Base-by-base conservation (phyloP, 2,888 invertebrate species). In the Lapara coniferarum region DNA sequence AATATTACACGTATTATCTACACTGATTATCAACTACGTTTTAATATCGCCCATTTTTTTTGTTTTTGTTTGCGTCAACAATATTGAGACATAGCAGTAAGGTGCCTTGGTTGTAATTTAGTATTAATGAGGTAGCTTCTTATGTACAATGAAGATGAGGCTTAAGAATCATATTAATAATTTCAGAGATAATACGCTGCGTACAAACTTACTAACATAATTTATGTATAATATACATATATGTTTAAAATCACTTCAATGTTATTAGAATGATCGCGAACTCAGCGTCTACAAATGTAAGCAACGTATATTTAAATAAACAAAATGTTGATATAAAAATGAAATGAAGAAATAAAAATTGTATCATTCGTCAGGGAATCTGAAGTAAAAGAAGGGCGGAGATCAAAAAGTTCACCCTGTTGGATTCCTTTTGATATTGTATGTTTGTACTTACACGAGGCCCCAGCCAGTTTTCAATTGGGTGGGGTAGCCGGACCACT, bases 371-470 rank as follows among this genome's bases (percentile, higher is more conserved):
- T 66, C 46, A 55, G 58, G 71, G 71, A 66, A 68, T 69, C 69
- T 71, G 68, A 69, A 49, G 70, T 53, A 74, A 69, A 76, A 75
- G 74, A 70, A 55, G 67, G 30, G 59, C 19, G 55, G 57, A 73
- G 72, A 78, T 78, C 77, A 78, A 77, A 78, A 73, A 71, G 73
- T 63, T 74, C 73, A 69, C 19, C 63, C 66, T 71, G 70, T 71
- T 49, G 75, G 74, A 78, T 81, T 78, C 76, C 78, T 80, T 81
- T 81, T 76, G 76, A 77, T 73, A 78, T 78, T 69, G 53, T 53
- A 71, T 73, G 70, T 72, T 56, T 71, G 52, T 63, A 73, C 59
- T 68, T 66, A 71, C 57, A 67, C 56, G 53, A 46, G 67, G 69
- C 56, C 69, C 55, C 51, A 16, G 57, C 59, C 69, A 63, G 59